phyloP scores from a whole-genome alignment of 2,113 vertebrate genomes.

The Amblyopsis rosae region DNA sequence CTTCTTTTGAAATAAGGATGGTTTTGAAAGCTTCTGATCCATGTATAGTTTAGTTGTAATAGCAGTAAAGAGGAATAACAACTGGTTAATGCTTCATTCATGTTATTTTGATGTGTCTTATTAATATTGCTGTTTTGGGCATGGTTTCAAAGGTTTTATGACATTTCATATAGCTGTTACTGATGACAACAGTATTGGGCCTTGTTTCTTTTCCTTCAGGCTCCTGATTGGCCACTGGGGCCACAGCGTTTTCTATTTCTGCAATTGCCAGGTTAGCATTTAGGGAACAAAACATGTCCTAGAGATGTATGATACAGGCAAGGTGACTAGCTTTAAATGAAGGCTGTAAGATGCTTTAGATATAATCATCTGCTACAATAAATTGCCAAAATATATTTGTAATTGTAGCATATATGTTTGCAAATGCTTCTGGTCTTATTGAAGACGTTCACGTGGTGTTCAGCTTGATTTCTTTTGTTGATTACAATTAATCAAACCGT shows the following conservation, averaged over 20 bases:
- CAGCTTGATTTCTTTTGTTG: too few species aligned
- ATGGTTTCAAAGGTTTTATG: neutral
- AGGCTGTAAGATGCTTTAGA: neutral
- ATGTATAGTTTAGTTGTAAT: too few species aligned
- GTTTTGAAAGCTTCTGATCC: too few species aligned
- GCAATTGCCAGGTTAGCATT: slow-evolving; percentile 36
- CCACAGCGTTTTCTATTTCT: slow-evolving; percentile 33
- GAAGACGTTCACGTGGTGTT: too few species aligned
- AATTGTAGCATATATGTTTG: too few species aligned
- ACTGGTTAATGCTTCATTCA: neutral
- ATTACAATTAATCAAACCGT: too few species aligned
- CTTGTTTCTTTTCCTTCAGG: slow-evolving; percentile 22
- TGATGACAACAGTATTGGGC: slow-evolving; percentile 14
- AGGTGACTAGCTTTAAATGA: neutral
- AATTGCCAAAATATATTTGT: too few species aligned
- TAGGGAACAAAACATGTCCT: slow-evolving; percentile 15
- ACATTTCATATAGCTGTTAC: slow-evolving; percentile 2
- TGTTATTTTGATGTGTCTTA: neutral
- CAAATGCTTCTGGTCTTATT: too few species aligned
- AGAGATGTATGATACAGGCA: slow-evolving; percentile 29
- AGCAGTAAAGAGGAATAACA: neutral
- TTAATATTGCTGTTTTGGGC: neutral
- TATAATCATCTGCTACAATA: too few species aligned
- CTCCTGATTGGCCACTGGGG: slow-evolving; percentile 23
- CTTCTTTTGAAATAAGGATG: neutral